Evolutionary conservation across 2,113 vertebrate species (phyloP).

Genomic region (Xiphophorus maculatus): DNA sequence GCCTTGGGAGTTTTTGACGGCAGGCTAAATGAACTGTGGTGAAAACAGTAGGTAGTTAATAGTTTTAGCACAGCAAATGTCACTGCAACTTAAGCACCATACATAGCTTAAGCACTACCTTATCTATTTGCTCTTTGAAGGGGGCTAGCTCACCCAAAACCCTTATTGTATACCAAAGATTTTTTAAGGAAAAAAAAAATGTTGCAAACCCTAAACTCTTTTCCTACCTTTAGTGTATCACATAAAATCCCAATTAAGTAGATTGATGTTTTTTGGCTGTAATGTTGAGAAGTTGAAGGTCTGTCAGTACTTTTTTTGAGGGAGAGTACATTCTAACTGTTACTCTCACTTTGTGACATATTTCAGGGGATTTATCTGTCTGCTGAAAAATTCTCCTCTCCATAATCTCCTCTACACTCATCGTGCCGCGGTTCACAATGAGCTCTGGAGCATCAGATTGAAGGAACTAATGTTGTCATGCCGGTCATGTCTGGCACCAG

Average conservation of each 20-base stretch:
- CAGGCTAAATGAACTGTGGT: too few species aligned
- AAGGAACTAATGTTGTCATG: conserved; percentile 51
- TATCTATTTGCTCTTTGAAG: too few species aligned
- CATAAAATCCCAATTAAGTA: background rate
- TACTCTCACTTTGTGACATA: conserved; percentile 9
- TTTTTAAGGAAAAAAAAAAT: too few species aligned
- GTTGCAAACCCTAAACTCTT: background rate
- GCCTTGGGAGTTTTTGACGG: too few species aligned
- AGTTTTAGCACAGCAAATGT: too few species aligned
- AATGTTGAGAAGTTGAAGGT: background rate
- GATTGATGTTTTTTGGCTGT: background rate
- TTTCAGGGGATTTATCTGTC: conserved; percentile 18
- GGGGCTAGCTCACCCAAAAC: too few species aligned
- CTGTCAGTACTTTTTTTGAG: background rate
- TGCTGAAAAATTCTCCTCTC: conserved; percentile 22
- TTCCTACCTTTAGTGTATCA: background rate
- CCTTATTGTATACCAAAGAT: too few species aligned
- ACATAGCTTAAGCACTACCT: too few species aligned
- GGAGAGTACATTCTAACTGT: background rate
- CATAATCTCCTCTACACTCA: conserved; percentile 33
- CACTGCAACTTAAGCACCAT: too few species aligned
- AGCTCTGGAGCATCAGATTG: conserved; percentile 39
- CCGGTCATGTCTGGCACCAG: conserved; percentile 65
- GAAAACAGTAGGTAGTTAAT: too few species aligned
- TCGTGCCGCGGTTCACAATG: conserved; percentile 30